Base-by-base conservation (phyloP, 1,140 invertebrate genomes). In the Galleria mellonella region DNA sequence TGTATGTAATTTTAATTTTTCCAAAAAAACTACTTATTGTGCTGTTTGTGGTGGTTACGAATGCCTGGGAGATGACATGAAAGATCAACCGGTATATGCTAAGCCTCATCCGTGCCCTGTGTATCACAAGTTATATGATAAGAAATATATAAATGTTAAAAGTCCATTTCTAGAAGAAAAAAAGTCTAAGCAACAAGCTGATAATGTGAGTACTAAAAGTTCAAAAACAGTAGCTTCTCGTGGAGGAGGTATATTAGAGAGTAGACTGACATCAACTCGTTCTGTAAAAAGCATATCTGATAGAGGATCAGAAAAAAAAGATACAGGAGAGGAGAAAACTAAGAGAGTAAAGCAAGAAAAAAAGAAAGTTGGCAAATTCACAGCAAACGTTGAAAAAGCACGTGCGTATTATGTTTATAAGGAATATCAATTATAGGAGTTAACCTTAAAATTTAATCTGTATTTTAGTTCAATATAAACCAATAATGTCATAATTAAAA, bases 31-130 rank as follows among this genome's bases (percentile, higher is more conserved):
- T 8, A 81, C 75, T 9, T 84, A 83, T 55, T 84, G 81, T 46
- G 54, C 66, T 10, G 71, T 83, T 14, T 84, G 81, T 45, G 81
- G 76, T 23, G 81, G 81, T 1, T 84, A 75, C 32, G 78, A 84
- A 56, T 75, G 71, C 37, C 53, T 83, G 15, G 81, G 81, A 14
- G 59, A 72, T 28, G 81, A 83, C 51, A 68, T 69, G 41, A 55
- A 51, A 42, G 45, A 68, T 38, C 59, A 79, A 47, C 78, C 81
- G 7, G 67, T 65, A 10, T 75, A 51, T 48, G 52, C 50, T 5
- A 72, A 73, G 23, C 78, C 81, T n/a, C 68, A 81, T 31, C 81
- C 81, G n/a, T 84, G 81, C 54, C 81, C 81, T 2, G 64, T 84
- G 13, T 84, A 81, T 43, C 69, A 84, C 36, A 84, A 84, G 49